Base-by-base conservation (phyloP, 1,140 invertebrate genomes). In the Bemisia tabaci region DNA sequence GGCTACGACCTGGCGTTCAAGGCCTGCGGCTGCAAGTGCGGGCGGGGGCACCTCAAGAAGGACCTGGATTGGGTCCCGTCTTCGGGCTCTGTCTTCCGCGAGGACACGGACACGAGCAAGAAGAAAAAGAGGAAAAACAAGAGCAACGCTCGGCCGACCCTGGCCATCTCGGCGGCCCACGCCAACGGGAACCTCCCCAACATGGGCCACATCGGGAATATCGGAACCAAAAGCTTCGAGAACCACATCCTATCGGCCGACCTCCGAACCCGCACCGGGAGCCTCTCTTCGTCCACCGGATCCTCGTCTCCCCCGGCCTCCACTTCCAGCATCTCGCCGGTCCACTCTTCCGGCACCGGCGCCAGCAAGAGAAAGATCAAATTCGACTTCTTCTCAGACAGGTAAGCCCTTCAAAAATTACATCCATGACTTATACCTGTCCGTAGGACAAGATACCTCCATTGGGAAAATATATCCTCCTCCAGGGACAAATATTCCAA, bases 1-100 rank as follows among this genome's bases (percentile, higher is more conserved):
- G 94, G 94, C 17, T 97, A 96, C 79, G 94, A 98, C 77, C 79
- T 96, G 74, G 92, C 93, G 0, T 91, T 88, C 75, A 92, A 92
- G 75, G 89, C 93, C 60, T 91, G 94, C 83, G 85, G 89, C 71
- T 87, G 94, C 81, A 84, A 89, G 72, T 87, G 95, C 78, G 90
- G 90, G 0, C 82, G 92, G 5, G 95, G 95, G 0, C 94, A 97
- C 75, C 76, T 98, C 64, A 89, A 94, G 73, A 97, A 97, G 78
- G 94, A 97, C 79, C 80, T 95, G 17, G 92, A 97, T 73, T 97
- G 94, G 91, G 81, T 86, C 70, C 83, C 90, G 2, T 82, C 86
- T n/a, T 81, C 82, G 1, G 74, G 80, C 0, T 80, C 79, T 65
- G 74, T 77, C 71, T 58, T 39, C 39, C 48, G 66, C 67, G 71